phyloP scores from a whole-genome alignment of 2,113 vertebrate species.

The Zapornia atra region DNA sequence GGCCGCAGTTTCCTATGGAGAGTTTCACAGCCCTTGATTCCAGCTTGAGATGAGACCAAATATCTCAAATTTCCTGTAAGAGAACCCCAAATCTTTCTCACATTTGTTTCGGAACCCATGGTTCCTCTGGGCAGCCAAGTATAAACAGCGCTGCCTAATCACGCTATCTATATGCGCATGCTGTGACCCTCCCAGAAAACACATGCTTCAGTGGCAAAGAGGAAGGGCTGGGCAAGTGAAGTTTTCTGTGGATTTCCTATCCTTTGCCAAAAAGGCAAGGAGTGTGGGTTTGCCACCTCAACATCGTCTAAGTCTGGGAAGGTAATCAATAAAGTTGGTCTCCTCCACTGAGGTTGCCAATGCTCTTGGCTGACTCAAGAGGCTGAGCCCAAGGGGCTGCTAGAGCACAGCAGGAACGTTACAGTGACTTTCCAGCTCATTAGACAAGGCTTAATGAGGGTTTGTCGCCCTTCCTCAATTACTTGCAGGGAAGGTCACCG shows the following conservation, averaged over 20 bases:
- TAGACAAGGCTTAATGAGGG: slow-evolving; percentile 40
- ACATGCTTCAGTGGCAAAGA: background rate
- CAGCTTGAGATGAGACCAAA: background rate
- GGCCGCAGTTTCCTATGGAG: background rate
- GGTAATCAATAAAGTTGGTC: background rate
- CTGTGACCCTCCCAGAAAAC: slow-evolving; percentile 16
- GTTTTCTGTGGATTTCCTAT: background rate
- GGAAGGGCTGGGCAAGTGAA: slow-evolving; percentile 29
- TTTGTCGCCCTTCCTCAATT: background rate
- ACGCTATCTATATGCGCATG: background rate
- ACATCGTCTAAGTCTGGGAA: background rate
- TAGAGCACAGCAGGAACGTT: background rate
- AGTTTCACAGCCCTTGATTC: background rate
- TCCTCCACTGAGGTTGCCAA: background rate
- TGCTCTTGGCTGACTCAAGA: background rate
- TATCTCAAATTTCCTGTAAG: background rate
- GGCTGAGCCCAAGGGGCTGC: background rate
- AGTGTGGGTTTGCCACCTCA: background rate
- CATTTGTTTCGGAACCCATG: background rate
- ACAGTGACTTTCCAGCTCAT: slow-evolving; percentile 39
- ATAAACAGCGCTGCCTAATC: background rate
- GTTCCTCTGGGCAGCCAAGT: background rate
- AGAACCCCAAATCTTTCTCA: background rate
- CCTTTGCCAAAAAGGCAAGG: background rate
- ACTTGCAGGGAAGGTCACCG: background rate